Evolutionary conservation across 2,113 vertebrate genomes (phyloP).

Genomic region (Ceyx cyanopectus): DNA sequence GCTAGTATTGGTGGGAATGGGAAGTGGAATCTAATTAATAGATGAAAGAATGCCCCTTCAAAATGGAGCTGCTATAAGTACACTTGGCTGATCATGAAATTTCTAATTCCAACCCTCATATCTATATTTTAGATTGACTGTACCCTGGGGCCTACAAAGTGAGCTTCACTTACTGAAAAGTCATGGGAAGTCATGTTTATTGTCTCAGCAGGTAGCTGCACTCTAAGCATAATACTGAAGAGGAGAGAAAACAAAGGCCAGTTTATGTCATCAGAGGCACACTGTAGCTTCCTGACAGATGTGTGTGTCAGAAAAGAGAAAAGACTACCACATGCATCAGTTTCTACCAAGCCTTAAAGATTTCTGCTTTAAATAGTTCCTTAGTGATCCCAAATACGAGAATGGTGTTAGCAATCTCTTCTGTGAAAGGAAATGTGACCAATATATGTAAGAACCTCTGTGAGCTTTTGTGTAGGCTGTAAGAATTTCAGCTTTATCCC

Average conservation of each 20-base stretch:
- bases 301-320: neutral
- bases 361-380: slow-evolving; percentile 47
- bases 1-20: slow-evolving; percentile 64
- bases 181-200: slow-evolving; percentile 69
- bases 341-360: slow-evolving; percentile 56
- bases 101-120: slow-evolving; percentile 70
- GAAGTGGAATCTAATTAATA: slow-evolving; percentile 74
- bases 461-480: neutral
- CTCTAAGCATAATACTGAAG: slow-evolving; percentile 45
- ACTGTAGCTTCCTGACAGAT: neutral
- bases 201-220: slow-evolving; percentile 72
- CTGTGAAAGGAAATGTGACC: slow-evolving; percentile 1
- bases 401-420: slow-evolving; percentile 32
- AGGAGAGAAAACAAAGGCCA: slow-evolving; percentile 24
- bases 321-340: neutral
- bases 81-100: slow-evolving; percentile 74
- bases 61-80: slow-evolving; percentile 72
- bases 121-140: slow-evolving; percentile 74
- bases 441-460: neutral
- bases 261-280: slow-evolving; percentile 14
- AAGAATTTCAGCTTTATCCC: slow-evolving; percentile 16
- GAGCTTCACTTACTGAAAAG: slow-evolving; percentile 72
- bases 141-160: slow-evolving; percentile 59
- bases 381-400: neutral
- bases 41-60: slow-evolving; percentile 72